phyloP scores from a whole-genome alignment of 2,797 vertebrate species.

The Taenioides sp. region DNA sequence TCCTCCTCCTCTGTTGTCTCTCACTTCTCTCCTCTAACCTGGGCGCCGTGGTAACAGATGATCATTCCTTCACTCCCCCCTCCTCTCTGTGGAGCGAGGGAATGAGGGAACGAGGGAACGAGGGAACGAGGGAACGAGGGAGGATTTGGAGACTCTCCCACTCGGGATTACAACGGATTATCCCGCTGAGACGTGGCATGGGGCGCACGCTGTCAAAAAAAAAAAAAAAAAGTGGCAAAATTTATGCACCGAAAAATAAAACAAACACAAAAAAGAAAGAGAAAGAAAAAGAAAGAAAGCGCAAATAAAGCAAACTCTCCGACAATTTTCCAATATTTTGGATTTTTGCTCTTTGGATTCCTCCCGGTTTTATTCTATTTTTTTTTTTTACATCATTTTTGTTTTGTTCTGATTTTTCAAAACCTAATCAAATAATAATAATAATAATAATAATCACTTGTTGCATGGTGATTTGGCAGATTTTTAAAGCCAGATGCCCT shows the following conservation, averaged over 20 bases:
- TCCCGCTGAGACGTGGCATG: conserved; percentile 68
- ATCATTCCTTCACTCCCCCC: conserved; percentile 76
- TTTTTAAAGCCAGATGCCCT: too few relatives aligned
- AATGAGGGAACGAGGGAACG: conserved; percentile 26
- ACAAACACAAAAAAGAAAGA: too few relatives aligned
- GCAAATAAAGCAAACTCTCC: too few relatives aligned
- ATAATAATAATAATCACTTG: too few relatives aligned
- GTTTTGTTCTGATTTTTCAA: too few relatives aligned
- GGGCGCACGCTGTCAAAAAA: conserved; percentile 41
- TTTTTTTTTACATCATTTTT: too few relatives aligned
- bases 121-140: conserved; percentile 7
- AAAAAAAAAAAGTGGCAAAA: neutral
- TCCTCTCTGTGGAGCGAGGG: conserved; percentile 26
- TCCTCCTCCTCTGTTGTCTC: neutral
- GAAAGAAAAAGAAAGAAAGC: too few relatives aligned
- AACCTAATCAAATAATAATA: too few relatives aligned
- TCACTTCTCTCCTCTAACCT: conserved; percentile 51
- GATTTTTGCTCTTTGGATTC: too few relatives aligned
- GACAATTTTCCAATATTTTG: too few relatives aligned
- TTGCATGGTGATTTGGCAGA: too few relatives aligned
- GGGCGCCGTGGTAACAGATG: conserved; percentile 74
- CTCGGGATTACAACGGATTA: conserved; percentile 80
- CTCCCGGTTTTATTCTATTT: too few relatives aligned
- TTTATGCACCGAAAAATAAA: neutral
- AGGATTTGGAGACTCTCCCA: conserved; percentile 51